Evolutionary conservation across 2,797 vertebrate genomes (phyloP).

Genomic region (Calcarius lapponicus): DNA sequence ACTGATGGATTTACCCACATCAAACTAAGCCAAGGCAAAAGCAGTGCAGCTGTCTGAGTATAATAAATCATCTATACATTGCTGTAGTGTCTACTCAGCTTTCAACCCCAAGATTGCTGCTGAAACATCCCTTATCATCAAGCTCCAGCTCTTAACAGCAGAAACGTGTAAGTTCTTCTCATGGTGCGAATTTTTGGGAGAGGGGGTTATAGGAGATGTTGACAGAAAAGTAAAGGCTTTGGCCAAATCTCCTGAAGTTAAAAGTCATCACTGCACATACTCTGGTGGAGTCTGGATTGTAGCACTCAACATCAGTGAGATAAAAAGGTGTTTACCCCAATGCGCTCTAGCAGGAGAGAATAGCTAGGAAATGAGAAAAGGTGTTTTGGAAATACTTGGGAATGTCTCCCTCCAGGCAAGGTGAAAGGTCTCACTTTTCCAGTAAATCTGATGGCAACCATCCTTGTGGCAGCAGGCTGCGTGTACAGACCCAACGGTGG

Average conservation of each 20-base stretch:
- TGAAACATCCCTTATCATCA: slow-evolving; percentile 20
- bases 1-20: neutral
- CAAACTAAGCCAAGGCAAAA: slow-evolving; percentile 33
- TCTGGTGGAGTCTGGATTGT: neutral
- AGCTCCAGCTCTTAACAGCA: neutral
- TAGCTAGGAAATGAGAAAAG: slow-evolving; percentile 62
- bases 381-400: slow-evolving; percentile 59
- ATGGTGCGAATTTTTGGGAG: neutral
- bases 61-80: slow-evolving; percentile 14
- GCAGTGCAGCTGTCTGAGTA: neutral
- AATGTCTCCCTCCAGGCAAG: slow-evolving; percentile 52
- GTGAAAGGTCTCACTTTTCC: slow-evolving; percentile 51
- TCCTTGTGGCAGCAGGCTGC: slow-evolving; percentile 30
- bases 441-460: slow-evolving; percentile 7
- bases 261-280: neutral
- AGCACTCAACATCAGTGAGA: neutral
- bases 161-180: neutral
- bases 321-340: slow-evolving; percentile 47
- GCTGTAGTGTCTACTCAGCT: neutral
- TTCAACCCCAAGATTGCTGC: neutral
- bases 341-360: slow-evolving; percentile 7
- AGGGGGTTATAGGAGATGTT: neutral
- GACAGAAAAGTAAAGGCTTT: slow-evolving; percentile 1
- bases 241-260: slow-evolving; percentile 6
- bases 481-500: slow-evolving; percentile 46